Evolutionary conservation across 2,113 vertebrate species (phyloP).

Genomic region (Ivindomyrus marchei): DNA sequence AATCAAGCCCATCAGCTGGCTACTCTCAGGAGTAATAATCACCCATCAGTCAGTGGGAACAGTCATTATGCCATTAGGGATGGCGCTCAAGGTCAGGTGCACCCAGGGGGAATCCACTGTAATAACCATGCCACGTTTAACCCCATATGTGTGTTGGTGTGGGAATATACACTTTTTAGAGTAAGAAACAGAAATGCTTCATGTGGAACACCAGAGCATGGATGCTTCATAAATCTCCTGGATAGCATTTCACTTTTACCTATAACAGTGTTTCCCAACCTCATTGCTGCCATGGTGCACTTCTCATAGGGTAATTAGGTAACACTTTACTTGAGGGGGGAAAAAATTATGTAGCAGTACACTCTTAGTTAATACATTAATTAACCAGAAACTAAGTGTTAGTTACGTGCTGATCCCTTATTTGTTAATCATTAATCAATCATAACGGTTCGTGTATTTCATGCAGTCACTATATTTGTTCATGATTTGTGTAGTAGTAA

Average conservation of each 20-base stretch:
- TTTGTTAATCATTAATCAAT: neutral
- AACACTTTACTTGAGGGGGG: neutral
- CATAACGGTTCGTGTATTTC: neutral
- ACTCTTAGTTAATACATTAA: neutral
- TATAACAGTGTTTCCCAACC: neutral
- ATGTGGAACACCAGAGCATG: neutral
- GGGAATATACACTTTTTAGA: neutral
- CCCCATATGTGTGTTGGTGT: neutral
- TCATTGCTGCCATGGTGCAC: neutral
- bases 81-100: neutral
- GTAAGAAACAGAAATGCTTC: neutral
- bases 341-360: neutral
- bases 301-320: neutral
- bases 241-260: neutral
- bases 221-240: neutral
- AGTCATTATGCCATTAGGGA: neutral
- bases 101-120: neutral
- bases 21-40: neutral
- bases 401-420: neutral
- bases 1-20: neutral
- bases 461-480: neutral
- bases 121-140: neutral
- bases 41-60: neutral
- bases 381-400: neutral
- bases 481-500: neutral